Evolutionary conservation across 1,140 invertebrate species (phyloP).

Genomic region (Euura saliciscinereae): DNA sequence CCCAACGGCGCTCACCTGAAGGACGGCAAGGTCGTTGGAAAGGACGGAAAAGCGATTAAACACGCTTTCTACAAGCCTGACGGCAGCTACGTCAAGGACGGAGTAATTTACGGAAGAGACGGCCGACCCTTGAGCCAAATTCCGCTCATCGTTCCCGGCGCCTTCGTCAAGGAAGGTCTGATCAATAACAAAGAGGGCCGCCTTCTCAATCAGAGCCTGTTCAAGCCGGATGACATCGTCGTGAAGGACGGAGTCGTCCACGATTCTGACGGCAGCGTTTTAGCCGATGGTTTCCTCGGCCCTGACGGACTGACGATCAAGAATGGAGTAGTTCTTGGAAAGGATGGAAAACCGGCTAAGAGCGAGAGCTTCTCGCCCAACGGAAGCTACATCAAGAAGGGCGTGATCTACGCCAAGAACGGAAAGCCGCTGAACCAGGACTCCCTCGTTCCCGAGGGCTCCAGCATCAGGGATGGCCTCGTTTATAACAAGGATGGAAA

Average conservation of each 20-base stretch:
- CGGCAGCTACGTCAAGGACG: constrained; percentile 53
- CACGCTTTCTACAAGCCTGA: constrained; percentile 52
- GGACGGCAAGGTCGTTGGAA: constrained; percentile 51
- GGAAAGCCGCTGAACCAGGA: constrained; percentile 51
- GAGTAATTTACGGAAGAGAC: constrained; percentile 46
- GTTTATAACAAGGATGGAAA: constrained; percentile 50
- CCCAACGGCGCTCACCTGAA: constrained; percentile 49
- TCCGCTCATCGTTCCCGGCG: constrained; percentile 48
- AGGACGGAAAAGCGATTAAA: constrained; percentile 51
- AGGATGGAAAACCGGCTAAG: constrained; percentile 51
- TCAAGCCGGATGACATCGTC: constrained; percentile 48
- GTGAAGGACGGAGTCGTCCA: constrained; percentile 50
- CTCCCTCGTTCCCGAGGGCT: constrained; percentile 50
- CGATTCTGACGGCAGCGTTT: constrained; percentile 32
- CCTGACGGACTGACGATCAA: constrained; percentile 44
- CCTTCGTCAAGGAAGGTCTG: constrained; percentile 47
- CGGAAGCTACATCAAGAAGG: constrained; percentile 50
- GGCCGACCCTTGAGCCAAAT: constrained; percentile 47
- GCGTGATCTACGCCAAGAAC: constrained; percentile 45
- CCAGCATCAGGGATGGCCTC: constrained; percentile 50
- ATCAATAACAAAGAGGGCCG: constrained; percentile 41
- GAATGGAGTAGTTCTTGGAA: constrained; percentile 46
- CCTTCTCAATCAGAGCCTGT: constrained; percentile 48
- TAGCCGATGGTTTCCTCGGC: constrained; percentile 44
- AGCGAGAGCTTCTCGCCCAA: constrained; percentile 52